Evolutionary conservation across 2,888 invertebrate species (phyloP).

Genomic region (Agrotis clavis): DNA sequence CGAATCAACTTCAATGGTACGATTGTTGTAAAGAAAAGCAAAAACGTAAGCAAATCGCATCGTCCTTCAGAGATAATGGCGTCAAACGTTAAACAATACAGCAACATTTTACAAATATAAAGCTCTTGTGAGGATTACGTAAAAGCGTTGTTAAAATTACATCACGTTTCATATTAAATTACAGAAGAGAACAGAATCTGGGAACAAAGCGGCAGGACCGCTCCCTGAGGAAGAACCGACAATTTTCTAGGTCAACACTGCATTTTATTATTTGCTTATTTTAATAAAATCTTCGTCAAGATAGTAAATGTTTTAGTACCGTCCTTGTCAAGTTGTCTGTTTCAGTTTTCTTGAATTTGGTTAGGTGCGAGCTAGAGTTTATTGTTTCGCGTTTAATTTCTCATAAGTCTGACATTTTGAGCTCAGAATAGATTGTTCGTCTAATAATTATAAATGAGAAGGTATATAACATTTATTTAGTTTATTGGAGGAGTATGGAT

Average conservation of each 20-base stretch:
- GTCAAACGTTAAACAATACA: constrained; percentile 55
- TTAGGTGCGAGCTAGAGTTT: constrained; percentile 9
- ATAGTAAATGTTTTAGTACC: constrained; percentile 51
- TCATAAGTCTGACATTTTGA: background rate
- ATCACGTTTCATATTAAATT: constrained; percentile 83
- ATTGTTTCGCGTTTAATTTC: background rate
- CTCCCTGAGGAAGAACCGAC: constrained; percentile 72
- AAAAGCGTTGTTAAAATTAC: constrained; percentile 71
- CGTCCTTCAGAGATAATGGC: constrained; percentile 49
- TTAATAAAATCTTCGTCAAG: constrained; percentile 63
- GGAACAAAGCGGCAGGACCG: constrained; percentile 71
- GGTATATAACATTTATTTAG: too few species aligned
- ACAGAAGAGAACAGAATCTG: constrained; percentile 73
- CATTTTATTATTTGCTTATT: constrained; percentile 74
- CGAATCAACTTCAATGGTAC: background rate
- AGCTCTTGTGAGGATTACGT: constrained; percentile 59
- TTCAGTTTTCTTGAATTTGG: constrained; percentile 4
- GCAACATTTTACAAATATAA: constrained; percentile 54
- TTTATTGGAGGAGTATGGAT: too few species aligned
- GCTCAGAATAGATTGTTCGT: background rate
- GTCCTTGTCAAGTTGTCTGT: constrained; percentile 27
- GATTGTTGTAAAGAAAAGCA: background rate
- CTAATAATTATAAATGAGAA: too few species aligned
- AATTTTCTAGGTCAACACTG: constrained; percentile 74
- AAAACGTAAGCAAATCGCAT: constrained; percentile 4